Evolutionary conservation across 2,113 vertebrate species (phyloP), one percentile per base, ranked within the genome.

Genomic region (Acanthisitta chloris): DNA sequence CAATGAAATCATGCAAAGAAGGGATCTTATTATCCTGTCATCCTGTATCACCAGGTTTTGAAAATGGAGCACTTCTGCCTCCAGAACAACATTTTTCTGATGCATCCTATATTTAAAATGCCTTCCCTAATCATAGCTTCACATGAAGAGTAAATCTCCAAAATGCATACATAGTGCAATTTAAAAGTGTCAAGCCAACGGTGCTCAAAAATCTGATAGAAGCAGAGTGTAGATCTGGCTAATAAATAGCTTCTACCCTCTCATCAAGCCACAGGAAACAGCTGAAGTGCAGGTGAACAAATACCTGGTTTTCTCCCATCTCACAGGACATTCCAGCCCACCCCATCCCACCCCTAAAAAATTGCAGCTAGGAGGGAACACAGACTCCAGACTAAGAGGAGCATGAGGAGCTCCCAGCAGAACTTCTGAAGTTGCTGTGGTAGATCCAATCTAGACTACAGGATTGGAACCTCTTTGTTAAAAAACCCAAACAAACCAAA

Each of bases 1-100:
- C 51, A 88, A 29, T 23, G 38, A 74, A 88, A 66, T 72, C 13
- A 21, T 46, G 78, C 74, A 78, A 83, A 91, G 62, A 81, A 81
- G 49, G 48, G 36, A 48, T 58, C 12, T 55, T 49, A 48, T 58
- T 80, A 43, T 49, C 59, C 57, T 84, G 87, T 82, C 85, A 94
- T 66, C 15, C 1, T 4, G 3, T 48, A 77, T 85, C 69, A 76
- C 31, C 64, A 49, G 49, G 23, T 82, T 82, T 67, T 88, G 51
- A 49, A 84, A 88, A 73, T 17, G 17, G 31, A 92, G 28, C 20
- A 14, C 31, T 73, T 81, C 62, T 64, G 26, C 26, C 52, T 86
- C 72, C 29, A 94, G 43, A 95, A 70, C 19, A 84, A 46, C 18
- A 65, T 66, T 92, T 91, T 86, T 81, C 73, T 62, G 52, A 76